Conservation (phyloP, 2,113 vertebrate species). For the Raja brachyura region DNA sequence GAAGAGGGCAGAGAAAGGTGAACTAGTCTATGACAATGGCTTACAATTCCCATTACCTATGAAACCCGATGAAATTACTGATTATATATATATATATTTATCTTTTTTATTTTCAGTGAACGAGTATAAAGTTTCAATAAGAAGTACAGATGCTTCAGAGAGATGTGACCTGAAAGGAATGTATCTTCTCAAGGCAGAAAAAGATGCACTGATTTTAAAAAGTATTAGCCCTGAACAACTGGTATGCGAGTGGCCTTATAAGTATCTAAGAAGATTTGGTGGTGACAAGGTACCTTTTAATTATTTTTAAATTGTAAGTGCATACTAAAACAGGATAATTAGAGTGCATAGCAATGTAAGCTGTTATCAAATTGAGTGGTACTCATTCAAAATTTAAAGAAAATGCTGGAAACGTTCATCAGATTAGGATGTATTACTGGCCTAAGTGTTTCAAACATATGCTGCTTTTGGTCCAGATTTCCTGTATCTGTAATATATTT, state of each 20-base stretch:
- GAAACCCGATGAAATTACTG: not conserved
- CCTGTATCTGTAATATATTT: no score
- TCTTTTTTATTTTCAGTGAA: not conserved
- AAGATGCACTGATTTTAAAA: conserved; percentile 24
- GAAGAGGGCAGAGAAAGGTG: not conserved
- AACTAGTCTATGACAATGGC: not conserved
- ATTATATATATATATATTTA: not conserved
- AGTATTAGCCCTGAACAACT: not conserved
- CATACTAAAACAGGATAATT: not conserved
- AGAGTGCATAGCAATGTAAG: not conserved
- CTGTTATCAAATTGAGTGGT: not conserved
- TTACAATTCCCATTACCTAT: not conserved
- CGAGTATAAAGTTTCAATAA: conserved; percentile 3
- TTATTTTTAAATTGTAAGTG: not conserved
- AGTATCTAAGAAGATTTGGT: conserved; percentile 31
- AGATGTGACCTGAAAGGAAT: conserved; percentile 34
- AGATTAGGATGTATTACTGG: no score
- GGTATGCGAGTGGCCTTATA: conserved; percentile 25
- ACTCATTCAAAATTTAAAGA: not conserved
- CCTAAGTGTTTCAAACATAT: no score
- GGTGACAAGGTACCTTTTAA: conserved; percentile 22
- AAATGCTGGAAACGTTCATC: no score
- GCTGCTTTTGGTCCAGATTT: no score
- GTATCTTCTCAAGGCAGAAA: conserved; percentile 1
- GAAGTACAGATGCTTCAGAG: conserved; percentile 31